phyloP scores from a whole-genome alignment of 2,113 vertebrate species.

The Lasiurus cinereus region DNA sequence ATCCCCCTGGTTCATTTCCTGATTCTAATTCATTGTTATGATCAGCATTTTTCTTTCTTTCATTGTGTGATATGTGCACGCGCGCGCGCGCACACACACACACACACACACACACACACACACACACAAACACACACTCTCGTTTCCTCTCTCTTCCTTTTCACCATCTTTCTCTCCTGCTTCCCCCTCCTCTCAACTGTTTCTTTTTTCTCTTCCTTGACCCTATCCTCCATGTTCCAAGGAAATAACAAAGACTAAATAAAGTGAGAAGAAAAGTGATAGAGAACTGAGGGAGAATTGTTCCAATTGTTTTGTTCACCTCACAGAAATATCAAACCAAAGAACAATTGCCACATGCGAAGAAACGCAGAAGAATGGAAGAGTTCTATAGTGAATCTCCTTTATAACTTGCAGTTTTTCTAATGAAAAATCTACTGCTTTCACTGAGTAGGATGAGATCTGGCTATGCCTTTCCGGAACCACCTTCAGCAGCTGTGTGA shows the following conservation, averaged over 20 bases:
- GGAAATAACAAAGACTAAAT: neutral
- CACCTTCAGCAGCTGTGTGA: neutral
- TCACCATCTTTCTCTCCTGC: neutral
- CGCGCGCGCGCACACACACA: too few relatives aligned
- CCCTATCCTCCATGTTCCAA: neutral
- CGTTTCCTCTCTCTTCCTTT: neutral
- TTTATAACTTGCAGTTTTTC: neutral
- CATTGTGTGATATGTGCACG: neutral
- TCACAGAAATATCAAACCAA: conserved; percentile 1
- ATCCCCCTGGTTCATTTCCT: neutral
- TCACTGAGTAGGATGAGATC: neutral
- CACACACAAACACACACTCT: neutral
- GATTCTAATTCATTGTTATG: neutral
- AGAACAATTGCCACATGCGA: neutral
- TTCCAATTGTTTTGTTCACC: neutral
- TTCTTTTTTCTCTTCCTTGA: neutral
- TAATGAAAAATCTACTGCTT: neutral
- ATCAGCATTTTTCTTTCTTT: neutral
- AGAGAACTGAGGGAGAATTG: neutral
- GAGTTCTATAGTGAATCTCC: neutral
- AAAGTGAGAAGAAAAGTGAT: neutral
- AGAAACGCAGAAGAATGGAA: neutral
- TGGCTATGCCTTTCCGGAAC: neutral
- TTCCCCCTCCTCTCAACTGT: neutral
- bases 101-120: neutral